phyloP scores from a whole-genome alignment of 1,140 invertebrate species.

The Lasioglossum baleicum region DNA sequence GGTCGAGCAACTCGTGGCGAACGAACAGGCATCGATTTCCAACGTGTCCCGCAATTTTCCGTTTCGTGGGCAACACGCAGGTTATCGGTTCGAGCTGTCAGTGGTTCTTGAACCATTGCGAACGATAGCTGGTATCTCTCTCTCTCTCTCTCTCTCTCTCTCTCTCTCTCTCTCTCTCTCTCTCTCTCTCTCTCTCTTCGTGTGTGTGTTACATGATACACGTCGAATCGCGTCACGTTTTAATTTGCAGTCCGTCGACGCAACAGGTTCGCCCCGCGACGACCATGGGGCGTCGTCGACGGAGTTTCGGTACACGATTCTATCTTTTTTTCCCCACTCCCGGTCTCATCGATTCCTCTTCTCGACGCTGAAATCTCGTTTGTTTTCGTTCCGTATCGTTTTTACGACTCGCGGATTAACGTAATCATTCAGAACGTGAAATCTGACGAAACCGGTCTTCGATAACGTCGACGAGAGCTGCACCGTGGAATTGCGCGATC shows the following conservation, averaged over 20 bases:
- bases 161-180: background rate
- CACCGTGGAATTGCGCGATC: background rate
- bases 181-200: background rate
- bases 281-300: background rate
- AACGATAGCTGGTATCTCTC: slow-evolving; percentile 25
- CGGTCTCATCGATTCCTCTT: too few relatives aligned
- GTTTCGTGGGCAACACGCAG: too few relatives aligned
- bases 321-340: background rate
- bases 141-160: background rate
- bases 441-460: background rate
- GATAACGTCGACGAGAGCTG: background rate
- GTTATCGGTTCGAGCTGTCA: too few relatives aligned
- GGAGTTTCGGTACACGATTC: background rate
- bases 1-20: too few relatives aligned
- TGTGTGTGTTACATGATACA: background rate
- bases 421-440: background rate
- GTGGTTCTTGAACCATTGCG: too few relatives aligned
- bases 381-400: background rate
- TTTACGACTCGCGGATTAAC: background rate
- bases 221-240: background rate
- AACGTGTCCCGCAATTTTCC: background rate
- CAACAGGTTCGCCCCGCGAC: slow-evolving; percentile 42
- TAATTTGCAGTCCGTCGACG: slow-evolving; percentile 28
- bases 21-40: background rate
- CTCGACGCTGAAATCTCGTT: background rate